Evolutionary conservation across 2,797 vertebrate species (phyloP).

Genomic region (Argyrosomus regius): DNA sequence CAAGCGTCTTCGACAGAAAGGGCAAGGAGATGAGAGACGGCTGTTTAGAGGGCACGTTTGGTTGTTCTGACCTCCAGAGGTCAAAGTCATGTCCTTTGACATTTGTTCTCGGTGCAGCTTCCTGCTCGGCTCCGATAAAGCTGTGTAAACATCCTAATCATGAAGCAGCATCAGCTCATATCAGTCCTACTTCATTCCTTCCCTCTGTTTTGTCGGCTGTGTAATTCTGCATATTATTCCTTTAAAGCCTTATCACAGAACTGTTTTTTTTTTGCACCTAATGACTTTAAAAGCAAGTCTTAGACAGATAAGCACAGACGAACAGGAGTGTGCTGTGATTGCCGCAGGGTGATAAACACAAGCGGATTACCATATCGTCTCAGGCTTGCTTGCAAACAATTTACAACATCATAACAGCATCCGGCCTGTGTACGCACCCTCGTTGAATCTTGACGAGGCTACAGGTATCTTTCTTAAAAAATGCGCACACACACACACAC

Average conservation of each 20-base stretch:
- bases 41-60: constrained; percentile 39
- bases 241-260: constrained; percentile 76
- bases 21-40: constrained; percentile 32
- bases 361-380: constrained; percentile 78
- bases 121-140: constrained; percentile 73
- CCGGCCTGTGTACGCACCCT: constrained; percentile 53
- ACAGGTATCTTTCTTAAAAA: constrained; percentile 74
- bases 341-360: constrained; percentile 81
- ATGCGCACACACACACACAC: not conserved
- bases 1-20: constrained; percentile 18
- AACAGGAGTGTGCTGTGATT: constrained; percentile 74
- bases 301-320: constrained; percentile 74
- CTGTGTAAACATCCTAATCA: constrained; percentile 76
- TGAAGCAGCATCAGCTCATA: constrained; percentile 58
- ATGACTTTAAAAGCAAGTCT: constrained; percentile 82
- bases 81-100: constrained; percentile 71
- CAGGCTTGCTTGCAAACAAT: constrained; percentile 76
- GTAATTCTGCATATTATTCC: constrained; percentile 74
- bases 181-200: constrained; percentile 53
- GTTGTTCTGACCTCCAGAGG: constrained; percentile 61
- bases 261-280: constrained; percentile 72
- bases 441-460: constrained; percentile 73
- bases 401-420: constrained; percentile 79
- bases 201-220: constrained; percentile 46
- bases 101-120: constrained; percentile 51